Base-by-base conservation (phyloP, 2,113 vertebrate species). In the Pseudorhombus dupliciocellatus region DNA sequence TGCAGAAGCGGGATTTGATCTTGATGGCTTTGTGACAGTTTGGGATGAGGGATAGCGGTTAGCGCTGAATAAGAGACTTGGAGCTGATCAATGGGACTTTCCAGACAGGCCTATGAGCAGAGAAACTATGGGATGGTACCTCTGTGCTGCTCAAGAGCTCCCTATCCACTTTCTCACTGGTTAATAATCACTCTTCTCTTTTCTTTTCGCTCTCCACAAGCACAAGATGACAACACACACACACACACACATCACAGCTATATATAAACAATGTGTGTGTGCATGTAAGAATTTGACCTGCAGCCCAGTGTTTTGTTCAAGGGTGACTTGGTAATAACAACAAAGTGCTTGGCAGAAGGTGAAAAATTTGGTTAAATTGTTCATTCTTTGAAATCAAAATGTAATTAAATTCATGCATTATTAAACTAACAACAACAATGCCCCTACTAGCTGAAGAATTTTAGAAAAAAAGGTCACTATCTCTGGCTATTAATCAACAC, bases 31-130 rank as follows among this genome's bases (percentile, higher is more conserved):
- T 74, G 77, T 90, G 89, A 88, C 89, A 91, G 87, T 89, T 88
- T 62, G 77, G 87, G 86, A 89, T 89, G 89, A 92, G 85, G 85
- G 84, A 90, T 88, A 84, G 89, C 77, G 81, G 88, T 89, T 91
- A 90, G 84, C 79, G 81, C 80, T 73, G 88, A 89, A 90, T 83
- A 87, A 88, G 86, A 86, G 81, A 79, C 74, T 83, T 40, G 24
- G 30, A 55, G 79, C 70, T 89, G 88, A 92, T 90, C 88, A 90
- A 88, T 89, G 88, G 80, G 80, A 65, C 77, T 69, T 75, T 25
- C 79, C 81, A 87, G 87, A 88, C 86, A 89, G 77, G 79, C 81
- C 84, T 78, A 22, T 77, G 84, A 69, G 79, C 69, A 61, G 87
- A 73, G 78, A 83, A 88, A 82, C 86, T 86, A 90, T 88, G 87